Base-by-base conservation (phyloP, 1,140 invertebrate genomes). In the Apocrypta bakeri region DNA sequence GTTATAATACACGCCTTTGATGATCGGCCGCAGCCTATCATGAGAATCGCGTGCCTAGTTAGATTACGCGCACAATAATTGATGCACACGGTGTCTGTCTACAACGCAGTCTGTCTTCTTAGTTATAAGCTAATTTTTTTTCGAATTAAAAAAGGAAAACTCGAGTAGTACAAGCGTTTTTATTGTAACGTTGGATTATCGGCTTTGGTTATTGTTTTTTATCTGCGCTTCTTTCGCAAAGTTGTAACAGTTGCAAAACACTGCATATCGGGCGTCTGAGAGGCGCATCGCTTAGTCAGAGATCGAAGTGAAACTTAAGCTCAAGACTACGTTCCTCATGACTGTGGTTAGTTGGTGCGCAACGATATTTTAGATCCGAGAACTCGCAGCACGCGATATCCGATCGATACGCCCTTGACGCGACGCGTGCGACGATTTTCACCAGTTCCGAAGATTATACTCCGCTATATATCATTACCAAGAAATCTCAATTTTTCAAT, bases 361-460 rank as follows among this genome's bases (percentile, higher is more conserved):
- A 56, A n/a, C 27, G n/a, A 66, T 27, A 66, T 66, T 66, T 27
- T 66, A 66, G 64, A 25, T 29, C 64, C 14, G 25, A 66, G 63
- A 66, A 66, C n/a, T 27, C 7, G 27, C n/a, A 66, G 0, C 48
- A 56, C 27, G 64, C 24, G 64, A 76, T 76, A 42, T 25, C 14
- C 27, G 64, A 66, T 66, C 64, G 64, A 66, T 66, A 27, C 27
- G 27, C 14, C 64, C 64, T 66, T 66, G 64, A 17, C 48, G 48
- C 17, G 14, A 56, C 17, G 3, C 7, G 2, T 7, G 17, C 48
- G 48, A 56, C 17, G 48, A n/a, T 56, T 56, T n/a, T 56, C 48
- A 21, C 48, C 17, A 56, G n/a, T 3, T 56, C n/a, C 17, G 48
- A 56, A n/a, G 48, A 56, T 56, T 56, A 56, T 7, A 37, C 33